Evolutionary conservation across 2,888 invertebrate genomes (phyloP).

Genomic region (Rhodophaea formosa): DNA sequence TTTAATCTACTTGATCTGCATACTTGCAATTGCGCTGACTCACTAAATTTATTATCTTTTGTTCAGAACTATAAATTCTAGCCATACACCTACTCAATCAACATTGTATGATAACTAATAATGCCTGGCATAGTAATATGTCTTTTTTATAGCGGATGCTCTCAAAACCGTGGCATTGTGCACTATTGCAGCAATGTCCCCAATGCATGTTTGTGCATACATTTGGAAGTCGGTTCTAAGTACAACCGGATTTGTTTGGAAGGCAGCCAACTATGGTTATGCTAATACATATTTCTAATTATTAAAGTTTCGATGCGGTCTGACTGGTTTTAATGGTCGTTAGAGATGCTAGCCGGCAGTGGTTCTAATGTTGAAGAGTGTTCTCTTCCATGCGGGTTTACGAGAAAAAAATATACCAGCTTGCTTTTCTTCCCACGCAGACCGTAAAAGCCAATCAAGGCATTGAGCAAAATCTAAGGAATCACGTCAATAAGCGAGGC

Average conservation of each 20-base stretch:
- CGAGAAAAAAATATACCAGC: no score
- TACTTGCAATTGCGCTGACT: no score
- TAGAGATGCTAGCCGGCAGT: not conserved
- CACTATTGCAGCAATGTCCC: not conserved
- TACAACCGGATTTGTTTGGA: conserved; percentile 11
- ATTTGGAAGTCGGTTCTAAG: not conserved
- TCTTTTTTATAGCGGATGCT: not conserved
- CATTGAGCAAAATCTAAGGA: no score
- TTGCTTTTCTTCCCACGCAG: no score
- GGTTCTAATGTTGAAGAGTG: no score
- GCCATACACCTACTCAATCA: no score
- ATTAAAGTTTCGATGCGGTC: not conserved
- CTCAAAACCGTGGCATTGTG: not conserved
- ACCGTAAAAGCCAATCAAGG: no score
- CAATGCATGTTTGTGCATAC: conserved; percentile 8
- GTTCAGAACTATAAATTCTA: no score
- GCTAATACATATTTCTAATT: conserved; percentile 5
- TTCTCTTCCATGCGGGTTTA: no score
- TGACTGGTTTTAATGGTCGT: not conserved
- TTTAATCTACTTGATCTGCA: no score
- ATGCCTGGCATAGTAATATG: not conserved
- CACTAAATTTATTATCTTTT: no score
- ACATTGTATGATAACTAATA: not conserved
- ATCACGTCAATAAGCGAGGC: no score
- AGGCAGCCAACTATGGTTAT: conserved; percentile 7